A percentile compares a stretch with the other conserved stretches of the same genome.
phyloP scores from a whole-genome alignment of 2,113 vertebrate genomes.

The Fulmarus glacialis region DNA sequence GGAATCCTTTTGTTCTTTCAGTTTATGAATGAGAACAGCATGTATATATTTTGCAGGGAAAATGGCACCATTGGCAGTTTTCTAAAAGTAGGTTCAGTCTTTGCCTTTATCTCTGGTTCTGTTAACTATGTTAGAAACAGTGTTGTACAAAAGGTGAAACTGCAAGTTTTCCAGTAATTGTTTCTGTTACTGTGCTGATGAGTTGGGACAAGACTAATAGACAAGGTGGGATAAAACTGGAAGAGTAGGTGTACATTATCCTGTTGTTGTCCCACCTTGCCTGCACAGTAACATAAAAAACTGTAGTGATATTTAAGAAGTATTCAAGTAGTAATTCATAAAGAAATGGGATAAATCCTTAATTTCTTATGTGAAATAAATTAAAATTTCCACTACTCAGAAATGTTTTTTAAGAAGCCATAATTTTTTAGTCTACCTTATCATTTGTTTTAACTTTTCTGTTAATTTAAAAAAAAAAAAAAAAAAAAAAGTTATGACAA shows the following conservation, averaged over 20 bases:
- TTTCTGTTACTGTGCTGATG: background rate
- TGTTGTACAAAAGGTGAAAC: background rate
- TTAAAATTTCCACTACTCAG: background rate
- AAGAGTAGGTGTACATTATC: background rate
- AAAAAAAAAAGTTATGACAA: background rate
- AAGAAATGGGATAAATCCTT: background rate
- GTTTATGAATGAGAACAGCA: background rate
- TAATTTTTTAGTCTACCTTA: background rate
- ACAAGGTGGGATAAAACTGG: background rate
- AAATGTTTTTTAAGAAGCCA: background rate
- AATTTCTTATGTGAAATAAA: background rate
- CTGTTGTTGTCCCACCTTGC: background rate
- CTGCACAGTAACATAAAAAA: background rate
- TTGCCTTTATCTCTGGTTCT: background rate
- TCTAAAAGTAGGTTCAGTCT: background rate
- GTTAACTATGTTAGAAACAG: background rate
- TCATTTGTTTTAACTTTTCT: background rate
- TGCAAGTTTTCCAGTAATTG: background rate
- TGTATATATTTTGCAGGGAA: rapidly evolving
- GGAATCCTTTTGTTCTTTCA: background rate
- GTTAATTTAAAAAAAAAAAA: background rate
- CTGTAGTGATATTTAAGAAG: background rate
- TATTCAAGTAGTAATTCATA: background rate
- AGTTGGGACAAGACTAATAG: background rate
- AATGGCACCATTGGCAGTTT: background rate